Evolutionary conservation across 1,140 invertebrate genomes (phyloP), one percentile per base, ranked within the genome.

Genomic region (Sogatella furcifera): DNA sequence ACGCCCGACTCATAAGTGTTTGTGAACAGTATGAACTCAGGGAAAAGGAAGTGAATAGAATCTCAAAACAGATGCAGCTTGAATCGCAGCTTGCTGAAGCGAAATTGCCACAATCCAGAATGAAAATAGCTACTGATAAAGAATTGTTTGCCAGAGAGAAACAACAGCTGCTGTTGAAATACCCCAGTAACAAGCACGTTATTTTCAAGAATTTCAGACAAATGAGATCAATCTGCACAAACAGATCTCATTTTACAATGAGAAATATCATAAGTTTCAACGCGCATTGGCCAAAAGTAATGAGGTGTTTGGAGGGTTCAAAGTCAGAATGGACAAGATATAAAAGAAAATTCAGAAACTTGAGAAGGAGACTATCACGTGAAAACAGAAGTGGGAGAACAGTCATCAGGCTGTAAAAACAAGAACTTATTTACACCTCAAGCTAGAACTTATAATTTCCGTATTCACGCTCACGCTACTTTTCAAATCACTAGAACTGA

Each of bases 191-290:
- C 81, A 86, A 67, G 77, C 80, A 17, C 80, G 82, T 68, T 80
- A 86, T n/a, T n/a, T n/a, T 22, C 74, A 79, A 62, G 81, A 88
- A 66, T 72, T 88, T 41, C 80, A 86, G 64, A 75, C 77, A 10
- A 83, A 81, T 8, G 87, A 92, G 71, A 76, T 80, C 1, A 79
- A 77, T 15, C 71, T 92, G 0, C 78, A 85, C 66, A 80, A 81
- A 43, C 88, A 93, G 71, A 73, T 93, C 2, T 80, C 79, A 19
- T 74, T 90, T 60, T 95, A 94, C 68, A 90, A 88, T n/a, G 85
- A 89, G 61, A 92, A 94, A 71, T 95, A 94, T 73, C 87, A 91
- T 67, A 91, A 95, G 70, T 95, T 95, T 71, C 89, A 95, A 74
- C 82, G 78, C 60, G 89, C 90, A 0, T 75, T 95, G 55, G 81